Evolutionary conservation across 1,140 invertebrate genomes (phyloP).

Genomic region (Drosophila biarmipes): DNA sequence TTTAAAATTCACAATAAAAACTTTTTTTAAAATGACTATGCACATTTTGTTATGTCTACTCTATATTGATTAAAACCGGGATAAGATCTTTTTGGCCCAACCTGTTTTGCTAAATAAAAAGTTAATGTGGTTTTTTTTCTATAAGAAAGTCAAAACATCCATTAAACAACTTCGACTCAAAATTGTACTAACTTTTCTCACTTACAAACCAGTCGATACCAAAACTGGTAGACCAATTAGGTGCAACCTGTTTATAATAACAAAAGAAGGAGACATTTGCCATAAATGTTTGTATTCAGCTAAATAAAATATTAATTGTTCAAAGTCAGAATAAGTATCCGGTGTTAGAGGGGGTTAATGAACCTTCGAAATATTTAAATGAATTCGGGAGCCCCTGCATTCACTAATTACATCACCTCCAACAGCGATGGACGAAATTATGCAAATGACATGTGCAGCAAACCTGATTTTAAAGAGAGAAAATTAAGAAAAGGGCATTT

Average conservation of each 20-base stretch:
- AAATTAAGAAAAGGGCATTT: constrained; percentile 25
- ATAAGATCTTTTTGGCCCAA: neutral
- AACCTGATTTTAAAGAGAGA: constrained; percentile 11
- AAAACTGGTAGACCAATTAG: constrained; percentile 23
- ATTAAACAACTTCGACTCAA: neutral
- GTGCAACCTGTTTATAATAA: constrained; percentile 11
- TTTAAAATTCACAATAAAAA: too few relatives aligned
- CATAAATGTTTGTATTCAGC: constrained; percentile 1
- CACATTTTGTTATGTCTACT: neutral
- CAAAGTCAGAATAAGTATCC: constrained; percentile 3
- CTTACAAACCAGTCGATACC: constrained; percentile 7
- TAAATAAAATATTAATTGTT: constrained; percentile 3
- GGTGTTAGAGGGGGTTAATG: constrained; percentile 22
- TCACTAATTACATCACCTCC: constrained; percentile 21
- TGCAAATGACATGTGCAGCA: constrained; percentile 20
- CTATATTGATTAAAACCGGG: neutral
- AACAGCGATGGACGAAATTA: constrained; percentile 7
- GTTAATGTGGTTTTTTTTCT: neutral
- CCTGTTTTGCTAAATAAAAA: neutral
- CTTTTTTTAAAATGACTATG: neutral
- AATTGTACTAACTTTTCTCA: neutral
- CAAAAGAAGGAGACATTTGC: neutral
- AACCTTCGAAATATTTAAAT: constrained; percentile 5
- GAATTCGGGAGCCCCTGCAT: neutral
- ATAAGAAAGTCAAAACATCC: neutral